phyloP scores from a whole-genome alignment of 2,113 vertebrate species.

The human region GRCh38 chr20:35952501-35953000 shows the following conservation, averaged over 20 bases:
- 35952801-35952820: background rate
- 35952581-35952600: too few relatives aligned
- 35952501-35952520: too few relatives aligned
- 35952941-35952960: background rate
- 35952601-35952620: too few relatives aligned
- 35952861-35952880: background rate
- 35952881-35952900: background rate
- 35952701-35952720: constrained; percentile 20
- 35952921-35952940: background rate
- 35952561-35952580: too few relatives aligned
- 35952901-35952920: background rate
- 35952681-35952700: background rate
- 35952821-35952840: background rate
- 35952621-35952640: background rate
- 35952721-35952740: constrained; percentile 10
- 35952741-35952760: background rate
- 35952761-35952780: background rate
- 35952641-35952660: constrained; percentile 22
- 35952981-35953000: background rate
- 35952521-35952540: too few relatives aligned
- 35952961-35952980: background rate
- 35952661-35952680: background rate
- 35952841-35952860: background rate
- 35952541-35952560: too few relatives aligned
- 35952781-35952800: background rate